Percentiles rank a stretch among this genome's conserved stretches.
phyloP scores from a whole-genome alignment of 2,888 invertebrate genomes.

The Metalampra italica region DNA sequence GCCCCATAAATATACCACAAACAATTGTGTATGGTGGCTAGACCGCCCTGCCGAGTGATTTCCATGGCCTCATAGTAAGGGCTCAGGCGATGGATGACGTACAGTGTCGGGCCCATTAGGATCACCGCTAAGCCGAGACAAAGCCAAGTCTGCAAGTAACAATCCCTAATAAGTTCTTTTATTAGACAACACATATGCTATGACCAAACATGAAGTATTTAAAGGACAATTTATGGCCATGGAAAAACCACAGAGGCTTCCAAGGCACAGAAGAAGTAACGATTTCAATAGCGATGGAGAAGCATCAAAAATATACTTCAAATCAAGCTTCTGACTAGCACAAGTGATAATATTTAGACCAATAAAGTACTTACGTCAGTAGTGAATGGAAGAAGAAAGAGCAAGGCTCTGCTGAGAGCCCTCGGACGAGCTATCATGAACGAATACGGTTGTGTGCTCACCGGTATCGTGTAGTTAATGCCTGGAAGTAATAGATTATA shows the following conservation, averaged over 20 bases:
- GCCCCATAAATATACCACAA: conserved; percentile 95
- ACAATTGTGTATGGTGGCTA: conserved; percentile 83
- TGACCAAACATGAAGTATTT: too few relatives aligned
- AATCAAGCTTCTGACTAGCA: too few relatives aligned
- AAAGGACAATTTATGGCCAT: too few relatives aligned
- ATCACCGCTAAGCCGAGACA: conserved; percentile 86
- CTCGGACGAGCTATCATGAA: conserved; percentile 88
- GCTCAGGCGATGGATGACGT: conserved; percentile 84
- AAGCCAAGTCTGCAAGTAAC: conserved; percentile 87
- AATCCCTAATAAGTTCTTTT: neutral
- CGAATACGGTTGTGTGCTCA: conserved; percentile 88
- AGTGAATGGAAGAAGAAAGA: conserved; percentile 91
- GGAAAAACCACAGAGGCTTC: too few relatives aligned
- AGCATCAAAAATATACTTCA: too few relatives aligned
- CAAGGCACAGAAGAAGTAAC: too few relatives aligned
- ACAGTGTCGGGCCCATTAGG: conserved; percentile 88
- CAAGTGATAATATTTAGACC: too few relatives aligned
- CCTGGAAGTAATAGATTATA: conserved; percentile 27
- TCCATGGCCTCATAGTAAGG: conserved; percentile 84
- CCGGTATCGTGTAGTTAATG: conserved; percentile 88
- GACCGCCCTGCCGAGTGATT: conserved; percentile 74
- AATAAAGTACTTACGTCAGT: conserved; percentile 73
- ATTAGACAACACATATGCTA: too few relatives aligned
- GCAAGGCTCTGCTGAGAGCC: conserved; percentile 87
- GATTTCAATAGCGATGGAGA: too few relatives aligned